Evolutionary conservation across 2,888 invertebrate species (phyloP).

Genomic region (Conomelus anceps): DNA sequence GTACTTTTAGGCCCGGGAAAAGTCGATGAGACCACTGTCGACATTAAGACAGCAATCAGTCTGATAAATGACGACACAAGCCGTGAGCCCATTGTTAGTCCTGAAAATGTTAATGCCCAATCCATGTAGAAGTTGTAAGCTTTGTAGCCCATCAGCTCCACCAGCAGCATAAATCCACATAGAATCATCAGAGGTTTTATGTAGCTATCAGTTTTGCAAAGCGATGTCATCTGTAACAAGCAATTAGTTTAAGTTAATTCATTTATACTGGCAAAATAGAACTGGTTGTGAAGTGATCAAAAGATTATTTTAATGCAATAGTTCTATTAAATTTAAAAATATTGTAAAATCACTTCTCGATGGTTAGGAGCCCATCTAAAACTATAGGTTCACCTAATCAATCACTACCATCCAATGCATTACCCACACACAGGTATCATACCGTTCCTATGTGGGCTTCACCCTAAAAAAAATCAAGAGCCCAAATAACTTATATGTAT

Average conservation of each 20-base stretch:
- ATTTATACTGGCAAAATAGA: not conserved
- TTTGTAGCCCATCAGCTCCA: not conserved
- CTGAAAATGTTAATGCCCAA: not conserved
- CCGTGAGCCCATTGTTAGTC: not conserved
- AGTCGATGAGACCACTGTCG: not conserved
- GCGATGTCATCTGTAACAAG: not conserved
- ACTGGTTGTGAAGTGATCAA: not conserved
- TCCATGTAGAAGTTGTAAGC: conserved; percentile 4
- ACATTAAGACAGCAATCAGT: not conserved
- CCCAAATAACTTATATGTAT: too few relatives aligned
- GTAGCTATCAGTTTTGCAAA: not conserved
- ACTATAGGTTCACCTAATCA: too few relatives aligned
- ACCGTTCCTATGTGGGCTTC: too few relatives aligned
- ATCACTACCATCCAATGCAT: too few relatives aligned
- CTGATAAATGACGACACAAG: not conserved
- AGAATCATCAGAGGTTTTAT: not conserved
- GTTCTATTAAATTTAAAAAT: too few relatives aligned
- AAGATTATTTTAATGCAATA: too few relatives aligned
- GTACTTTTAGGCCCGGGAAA: conserved; percentile 4
- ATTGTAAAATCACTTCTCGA: too few relatives aligned
- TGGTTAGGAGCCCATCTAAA: too few relatives aligned
- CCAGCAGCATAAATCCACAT: not conserved
- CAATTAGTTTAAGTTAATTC: not conserved
- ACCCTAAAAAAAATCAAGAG: too few relatives aligned
- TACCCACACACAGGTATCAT: too few relatives aligned